Evolutionary conservation across 2,888 invertebrate genomes (phyloP).

Genomic region (Spatulosminthurus flaviceps): DNA sequence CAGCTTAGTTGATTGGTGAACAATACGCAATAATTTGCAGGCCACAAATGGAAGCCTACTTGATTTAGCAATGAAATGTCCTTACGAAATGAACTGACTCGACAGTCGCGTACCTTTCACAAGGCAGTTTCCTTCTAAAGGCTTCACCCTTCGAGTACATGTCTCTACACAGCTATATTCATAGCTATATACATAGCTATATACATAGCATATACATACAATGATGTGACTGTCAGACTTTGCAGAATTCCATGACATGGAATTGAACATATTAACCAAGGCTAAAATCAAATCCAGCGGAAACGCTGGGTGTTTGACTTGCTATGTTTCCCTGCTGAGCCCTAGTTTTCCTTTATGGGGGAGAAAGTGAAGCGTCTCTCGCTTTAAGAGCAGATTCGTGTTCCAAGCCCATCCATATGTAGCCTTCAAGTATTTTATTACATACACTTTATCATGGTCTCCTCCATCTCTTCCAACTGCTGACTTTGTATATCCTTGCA

Average conservation of each 20-base stretch:
- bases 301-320: background rate
- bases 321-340: background rate
- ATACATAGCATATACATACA: too few relatives aligned
- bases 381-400: slow-evolving; percentile 40
- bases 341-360: slow-evolving; percentile 12
- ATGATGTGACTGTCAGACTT: background rate
- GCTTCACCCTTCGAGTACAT: too few relatives aligned
- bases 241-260: slow-evolving; percentile 5
- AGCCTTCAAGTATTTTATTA: slow-evolving; percentile 35
- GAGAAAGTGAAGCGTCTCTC: slow-evolving; percentile 2
- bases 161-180: too few relatives aligned
- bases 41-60: too few relatives aligned
- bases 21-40: too few relatives aligned
- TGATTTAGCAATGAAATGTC: too few relatives aligned
- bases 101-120: too few relatives aligned
- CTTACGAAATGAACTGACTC: too few relatives aligned
- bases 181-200: too few relatives aligned
- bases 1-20: too few relatives aligned
- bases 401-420: slow-evolving; percentile 5
- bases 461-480: background rate
- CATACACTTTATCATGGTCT: slow-evolving; percentile 11
- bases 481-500: background rate
- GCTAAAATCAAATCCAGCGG: background rate
- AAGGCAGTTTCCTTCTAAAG: too few relatives aligned
- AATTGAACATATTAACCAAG: slow-evolving; percentile 5